Evolutionary conservation across 2,113 vertebrate genomes (phyloP).

Genomic region (Alosa alosa): DNA sequence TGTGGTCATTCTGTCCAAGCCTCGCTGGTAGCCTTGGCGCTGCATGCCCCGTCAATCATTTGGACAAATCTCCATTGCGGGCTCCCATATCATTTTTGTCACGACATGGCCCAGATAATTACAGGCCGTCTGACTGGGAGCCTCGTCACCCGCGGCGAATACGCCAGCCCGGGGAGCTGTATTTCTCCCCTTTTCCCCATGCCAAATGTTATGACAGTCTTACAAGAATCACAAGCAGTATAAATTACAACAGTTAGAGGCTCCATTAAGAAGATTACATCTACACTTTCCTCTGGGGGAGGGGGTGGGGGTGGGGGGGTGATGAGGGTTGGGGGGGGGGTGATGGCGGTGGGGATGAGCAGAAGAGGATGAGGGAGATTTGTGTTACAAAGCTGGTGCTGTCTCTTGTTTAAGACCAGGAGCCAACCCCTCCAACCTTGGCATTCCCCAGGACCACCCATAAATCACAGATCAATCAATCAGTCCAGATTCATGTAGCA

Average conservation of each 20-base stretch:
- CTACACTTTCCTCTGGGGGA: conserved; percentile 29
- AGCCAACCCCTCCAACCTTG: neutral
- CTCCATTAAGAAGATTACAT: conserved; percentile 63
- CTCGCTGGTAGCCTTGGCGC: neutral
- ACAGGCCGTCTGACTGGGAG: neutral
- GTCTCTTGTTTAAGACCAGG: neutral
- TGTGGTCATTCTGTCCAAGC: neutral
- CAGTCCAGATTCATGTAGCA: neutral
- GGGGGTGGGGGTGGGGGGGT: neutral
- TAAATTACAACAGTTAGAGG: conserved; percentile 60
- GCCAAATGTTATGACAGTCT: conserved; percentile 66
- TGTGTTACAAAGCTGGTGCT: neutral
- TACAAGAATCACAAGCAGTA: conserved; percentile 62
- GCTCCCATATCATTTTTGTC: neutral
- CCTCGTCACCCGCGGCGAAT: neutral
- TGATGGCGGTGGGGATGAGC: neutral
- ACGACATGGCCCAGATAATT: conserved; percentile 6
- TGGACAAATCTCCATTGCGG: neutral
- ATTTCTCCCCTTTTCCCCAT: conserved; percentile 39
- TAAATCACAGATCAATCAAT: conserved; percentile 15
- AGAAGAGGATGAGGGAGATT: neutral
- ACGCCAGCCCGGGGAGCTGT: conserved; percentile 27
- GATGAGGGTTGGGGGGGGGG: neutral
- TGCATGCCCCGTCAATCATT: neutral
- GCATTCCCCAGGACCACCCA: neutral